Evolutionary conservation across 2,888 invertebrate genomes (phyloP), one percentile per base, ranked within the genome.

Genomic region (Drosophila barbarae): DNA sequence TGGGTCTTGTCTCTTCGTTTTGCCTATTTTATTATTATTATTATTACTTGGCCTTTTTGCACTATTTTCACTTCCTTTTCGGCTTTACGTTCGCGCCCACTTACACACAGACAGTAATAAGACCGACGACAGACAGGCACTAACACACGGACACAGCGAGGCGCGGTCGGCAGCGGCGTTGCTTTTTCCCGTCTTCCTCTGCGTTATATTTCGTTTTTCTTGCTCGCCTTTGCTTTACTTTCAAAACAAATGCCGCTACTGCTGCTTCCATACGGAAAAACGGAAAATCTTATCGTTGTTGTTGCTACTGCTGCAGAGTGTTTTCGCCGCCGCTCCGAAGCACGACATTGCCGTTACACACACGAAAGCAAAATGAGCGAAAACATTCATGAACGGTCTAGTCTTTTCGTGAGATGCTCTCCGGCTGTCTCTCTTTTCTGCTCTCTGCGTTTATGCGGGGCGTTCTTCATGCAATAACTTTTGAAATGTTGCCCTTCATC

Each of bases 281-380:
- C 74, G 68, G 72, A 80, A 79, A 84, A 82, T 70, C 64, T 69
- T 75, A 32, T 72, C 59, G 54, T 53, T 53, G 53, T 66, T 69
- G 50, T 57, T 67, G 49, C 36, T 49, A 65, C 66, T 47, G 65
- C 56, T 50, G 53, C 53, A 53, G 36, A 58, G 51, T 65, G 63
- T 76, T 78, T 82, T 72, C 69, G 76, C 66, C 77, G 83, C 72
- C 56, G 61, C 59, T 47, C 41, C 54, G 52, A 74, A 69, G 77
- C 58, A 68, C 84, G 66, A 76, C 84, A 67, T 78, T 68, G 84
- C 81, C 78, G 84, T 69, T 77, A 76, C 81, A 69, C 77, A 80
- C 66, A 72, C 78, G 53, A 76, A 81, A 71, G 55, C 32, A 70
- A 66, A 71, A 59, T 71, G 69, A 72, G 61, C 53, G 55, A 56